Evolutionary conservation across 2,797 vertebrate species (phyloP).

Genomic region (Diglossa cyanea): DNA sequence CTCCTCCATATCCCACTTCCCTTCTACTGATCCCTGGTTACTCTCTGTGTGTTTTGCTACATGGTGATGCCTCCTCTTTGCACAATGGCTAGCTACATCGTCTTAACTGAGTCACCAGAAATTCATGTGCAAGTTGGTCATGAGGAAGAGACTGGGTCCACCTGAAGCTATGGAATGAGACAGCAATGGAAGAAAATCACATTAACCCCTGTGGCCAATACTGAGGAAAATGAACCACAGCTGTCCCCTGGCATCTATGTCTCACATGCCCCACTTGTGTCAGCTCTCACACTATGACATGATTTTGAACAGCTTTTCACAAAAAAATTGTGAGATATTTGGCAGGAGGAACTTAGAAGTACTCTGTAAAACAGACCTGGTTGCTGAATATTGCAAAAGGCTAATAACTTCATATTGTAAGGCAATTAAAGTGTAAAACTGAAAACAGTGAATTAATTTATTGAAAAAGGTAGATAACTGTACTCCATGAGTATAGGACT

Average conservation of each 20-base stretch:
- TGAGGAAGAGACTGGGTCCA: not conserved
- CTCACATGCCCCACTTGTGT: not conserved
- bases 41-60: not conserved
- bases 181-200: not conserved
- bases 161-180: not conserved
- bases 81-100: not conserved
- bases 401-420: not conserved
- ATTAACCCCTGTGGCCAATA: not conserved
- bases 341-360: not conserved
- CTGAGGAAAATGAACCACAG: not conserved
- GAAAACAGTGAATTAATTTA: not conserved
- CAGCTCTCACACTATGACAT: not conserved
- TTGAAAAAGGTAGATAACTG: not conserved
- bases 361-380: not conserved
- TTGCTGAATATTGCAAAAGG: not conserved
- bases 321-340: not conserved
- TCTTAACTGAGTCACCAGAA: not conserved
- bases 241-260: fast-evolving
- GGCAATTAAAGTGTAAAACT: not conserved
- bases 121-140: not conserved
- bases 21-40: not conserved
- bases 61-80: not conserved
- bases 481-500: not conserved
- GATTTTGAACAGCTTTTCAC: not conserved
- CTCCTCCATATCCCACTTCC: not conserved